phyloP scores from a whole-genome alignment of 1,140 invertebrate genomes.

The Procambarus clarkii region DNA sequence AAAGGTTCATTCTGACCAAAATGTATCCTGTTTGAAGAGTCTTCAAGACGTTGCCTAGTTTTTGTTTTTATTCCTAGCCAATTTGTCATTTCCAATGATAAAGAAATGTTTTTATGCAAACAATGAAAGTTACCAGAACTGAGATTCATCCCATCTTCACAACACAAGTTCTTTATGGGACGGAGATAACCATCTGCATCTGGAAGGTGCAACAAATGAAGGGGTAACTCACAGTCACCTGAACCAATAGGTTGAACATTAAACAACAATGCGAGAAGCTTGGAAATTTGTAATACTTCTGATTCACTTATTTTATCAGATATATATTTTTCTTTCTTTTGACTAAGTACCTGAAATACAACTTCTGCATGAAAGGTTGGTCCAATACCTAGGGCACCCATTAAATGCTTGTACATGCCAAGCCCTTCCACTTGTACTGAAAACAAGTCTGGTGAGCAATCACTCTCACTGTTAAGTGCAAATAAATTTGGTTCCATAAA shows the following conservation, averaged over 20 bases:
- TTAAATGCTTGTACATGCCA: slow-evolving; percentile 4
- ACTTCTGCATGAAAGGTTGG: neutral
- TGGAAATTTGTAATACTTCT: slow-evolving; percentile 39
- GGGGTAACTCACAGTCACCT: neutral
- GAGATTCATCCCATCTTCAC: slow-evolving; percentile 28
- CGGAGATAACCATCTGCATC: slow-evolving; percentile 8
- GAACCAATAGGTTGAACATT: neutral
- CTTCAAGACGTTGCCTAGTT: slow-evolving; percentile 24
- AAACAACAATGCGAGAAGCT: slow-evolving; percentile 40
- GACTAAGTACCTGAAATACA: slow-evolving; percentile 5
- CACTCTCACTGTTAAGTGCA: neutral
- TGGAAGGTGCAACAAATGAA: slow-evolving; percentile 15
- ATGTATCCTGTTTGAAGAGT: slow-evolving; percentile 26
- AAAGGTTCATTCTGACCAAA: slow-evolving; percentile 54
- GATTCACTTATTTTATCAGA: neutral
- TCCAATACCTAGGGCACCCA: slow-evolving; percentile 19
- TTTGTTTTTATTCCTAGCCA: slow-evolving; percentile 38
- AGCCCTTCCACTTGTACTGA: slow-evolving; percentile 26
- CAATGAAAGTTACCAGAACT: slow-evolving; percentile 31
- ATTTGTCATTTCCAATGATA: slow-evolving; percentile 6
- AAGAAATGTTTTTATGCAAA: slow-evolving; percentile 21
- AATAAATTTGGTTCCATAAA: slow-evolving; percentile 25
- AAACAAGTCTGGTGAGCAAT: slow-evolving; percentile 55
- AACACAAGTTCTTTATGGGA: slow-evolving; percentile 1
- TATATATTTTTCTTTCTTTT: slow-evolving; percentile 21